Evolutionary conservation across 2,113 vertebrate genomes (phyloP).

Genomic region (Psittacus erithacus): DNA sequence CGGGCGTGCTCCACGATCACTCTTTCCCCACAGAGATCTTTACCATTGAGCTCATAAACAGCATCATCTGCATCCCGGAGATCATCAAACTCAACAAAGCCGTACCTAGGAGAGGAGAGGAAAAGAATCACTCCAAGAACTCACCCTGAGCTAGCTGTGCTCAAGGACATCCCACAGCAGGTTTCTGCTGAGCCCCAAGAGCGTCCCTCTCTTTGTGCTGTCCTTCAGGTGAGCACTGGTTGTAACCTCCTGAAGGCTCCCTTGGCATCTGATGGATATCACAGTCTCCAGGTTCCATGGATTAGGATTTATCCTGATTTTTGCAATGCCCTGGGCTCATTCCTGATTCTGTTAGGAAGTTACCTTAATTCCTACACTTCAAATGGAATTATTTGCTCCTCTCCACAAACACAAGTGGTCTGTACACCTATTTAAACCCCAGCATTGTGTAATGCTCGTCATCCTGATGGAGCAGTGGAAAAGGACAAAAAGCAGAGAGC

Average conservation of each 20-base stretch:
- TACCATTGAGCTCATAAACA: conserved; percentile 96
- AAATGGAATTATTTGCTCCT: not conserved
- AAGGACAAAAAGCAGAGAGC: not conserved
- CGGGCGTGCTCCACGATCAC: conserved; percentile 85
- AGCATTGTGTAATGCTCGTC: not conserved
- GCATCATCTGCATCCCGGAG: conserved; percentile 95
- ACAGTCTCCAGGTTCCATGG: accelerated
- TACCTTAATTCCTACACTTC: not conserved
- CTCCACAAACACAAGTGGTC: not conserved
- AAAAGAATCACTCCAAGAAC: not conserved
- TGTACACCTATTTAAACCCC: not conserved
- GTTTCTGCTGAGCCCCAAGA: not conserved
- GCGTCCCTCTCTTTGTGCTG: accelerated
- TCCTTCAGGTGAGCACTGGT: not conserved
- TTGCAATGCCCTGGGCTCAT: not conserved
- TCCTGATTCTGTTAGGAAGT: not conserved
- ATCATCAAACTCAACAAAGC: conserved; percentile 97
- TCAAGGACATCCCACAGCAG: not conserved
- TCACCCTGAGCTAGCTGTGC: accelerated
- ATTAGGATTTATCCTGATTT: not conserved
- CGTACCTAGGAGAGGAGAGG: conserved; percentile 80
- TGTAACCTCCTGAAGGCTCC: not conserved
- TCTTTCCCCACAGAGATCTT: conserved; percentile 94
- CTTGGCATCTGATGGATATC: not conserved
- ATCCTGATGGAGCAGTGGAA: not conserved